Evolutionary conservation across 2,113 vertebrate species (phyloP).

Genomic region (zebrafish (Danio rerio)): GRCz12tu NC_133177.1:30368501-30369000

Average conservation of each 20-base stretch:
- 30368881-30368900: no score
- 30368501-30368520: neutral
- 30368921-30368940: no score
- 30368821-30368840: neutral
- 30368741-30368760: neutral
- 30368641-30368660: neutral
- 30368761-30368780: neutral
- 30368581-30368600: neutral
- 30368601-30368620: neutral
- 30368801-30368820: neutral
- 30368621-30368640: neutral
- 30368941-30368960: no score
- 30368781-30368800: neutral
- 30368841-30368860: neutral
- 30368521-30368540: neutral
- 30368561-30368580: neutral
- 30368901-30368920: no score
- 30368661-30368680: neutral
- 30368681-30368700: neutral
- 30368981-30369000: no score
- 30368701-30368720: neutral
- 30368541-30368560: neutral
- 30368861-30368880: no score
- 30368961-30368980: no score
- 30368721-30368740: neutral